Evolutionary conservation across 2,888 invertebrate genomes (phyloP).

Genomic region (Dynastes tityus): DNA sequence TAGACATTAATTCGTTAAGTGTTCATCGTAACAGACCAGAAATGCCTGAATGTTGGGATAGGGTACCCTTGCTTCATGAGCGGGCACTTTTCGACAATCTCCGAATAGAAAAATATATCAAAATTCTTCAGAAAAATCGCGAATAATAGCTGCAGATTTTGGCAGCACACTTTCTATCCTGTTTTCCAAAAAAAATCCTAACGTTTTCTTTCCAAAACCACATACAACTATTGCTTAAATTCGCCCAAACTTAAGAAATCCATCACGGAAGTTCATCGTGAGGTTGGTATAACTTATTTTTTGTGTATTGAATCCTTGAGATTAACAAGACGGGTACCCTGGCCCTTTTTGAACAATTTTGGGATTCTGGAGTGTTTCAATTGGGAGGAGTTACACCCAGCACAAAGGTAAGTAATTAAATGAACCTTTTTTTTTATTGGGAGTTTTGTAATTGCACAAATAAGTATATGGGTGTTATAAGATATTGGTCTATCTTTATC

Average conservation of each 20-base stretch:
- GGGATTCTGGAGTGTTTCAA: background rate
- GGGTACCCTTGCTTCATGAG: slow-evolving; percentile 87
- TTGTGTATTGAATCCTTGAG: background rate
- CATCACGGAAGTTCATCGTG: background rate
- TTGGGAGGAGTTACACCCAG: no score
- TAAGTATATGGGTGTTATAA: no score
- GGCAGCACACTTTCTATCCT: slow-evolving; percentile 10
- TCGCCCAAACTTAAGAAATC: background rate
- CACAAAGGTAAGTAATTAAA: slow-evolving; percentile 49
- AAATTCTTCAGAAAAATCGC: slow-evolving; percentile 31
- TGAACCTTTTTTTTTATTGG: no score
- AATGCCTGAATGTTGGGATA: slow-evolving; percentile 98
- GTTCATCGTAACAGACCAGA: slow-evolving; percentile 56
- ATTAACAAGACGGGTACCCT: slow-evolving; percentile 66
- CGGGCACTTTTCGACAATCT: slow-evolving; percentile 69
- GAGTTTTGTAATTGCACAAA: background rate
- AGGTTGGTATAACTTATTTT: slow-evolving; percentile 28
- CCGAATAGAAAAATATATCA: slow-evolving; percentile 4
- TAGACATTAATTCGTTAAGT: background rate
- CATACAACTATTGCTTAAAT: background rate
- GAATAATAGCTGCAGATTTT: slow-evolving; percentile 35
- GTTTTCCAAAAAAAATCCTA: background rate
- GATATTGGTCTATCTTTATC: background rate
- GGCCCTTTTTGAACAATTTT: slow-evolving; percentile 55
- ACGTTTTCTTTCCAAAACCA: background rate